Percentiles rank a stretch among this genome's conserved stretches.
Conservation (phyloP, 1,140 invertebrate species). For the Steinernema feltiae region DNA sequence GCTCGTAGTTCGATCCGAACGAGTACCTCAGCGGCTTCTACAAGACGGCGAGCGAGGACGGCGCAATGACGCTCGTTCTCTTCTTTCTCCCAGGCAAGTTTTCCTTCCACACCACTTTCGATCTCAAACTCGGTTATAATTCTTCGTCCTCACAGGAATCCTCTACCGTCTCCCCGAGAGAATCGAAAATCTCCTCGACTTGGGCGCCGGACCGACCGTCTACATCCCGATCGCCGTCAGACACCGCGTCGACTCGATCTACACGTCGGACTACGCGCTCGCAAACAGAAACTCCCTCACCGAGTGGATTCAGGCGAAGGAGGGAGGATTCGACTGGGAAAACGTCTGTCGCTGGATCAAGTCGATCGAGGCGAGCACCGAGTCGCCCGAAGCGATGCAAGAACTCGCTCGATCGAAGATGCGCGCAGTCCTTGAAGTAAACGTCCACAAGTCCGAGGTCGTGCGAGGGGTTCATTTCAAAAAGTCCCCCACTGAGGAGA, state of each 20-base stretch:
- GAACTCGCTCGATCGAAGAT: conserved; percentile 46
- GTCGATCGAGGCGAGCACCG: conserved; percentile 46
- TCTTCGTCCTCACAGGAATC: conserved; percentile 53
- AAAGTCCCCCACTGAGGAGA: conserved; percentile 21
- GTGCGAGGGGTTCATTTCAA: conserved; percentile 40
- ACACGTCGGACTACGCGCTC: conserved; percentile 54
- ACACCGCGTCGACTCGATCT: conserved; percentile 44
- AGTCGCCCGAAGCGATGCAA: conserved; percentile 48
- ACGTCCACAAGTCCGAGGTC: conserved; percentile 47
- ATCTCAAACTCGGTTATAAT: no score
- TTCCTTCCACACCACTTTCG: no score
- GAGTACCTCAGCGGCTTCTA: conserved; percentile 50
- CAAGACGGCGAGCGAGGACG: conserved; percentile 45
- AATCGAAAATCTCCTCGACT: conserved; percentile 45
- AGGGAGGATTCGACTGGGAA: conserved; percentile 48
- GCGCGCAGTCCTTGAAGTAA: conserved; percentile 50
- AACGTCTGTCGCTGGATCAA: conserved; percentile 53
- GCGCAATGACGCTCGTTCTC: conserved; percentile 42
- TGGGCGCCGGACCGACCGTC: conserved; percentile 54
- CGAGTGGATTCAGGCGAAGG: conserved; percentile 44
- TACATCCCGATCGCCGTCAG: conserved; percentile 52
- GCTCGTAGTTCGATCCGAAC: conserved; percentile 46
- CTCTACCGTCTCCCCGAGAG: conserved; percentile 48
- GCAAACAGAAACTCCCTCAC: conserved; percentile 45
- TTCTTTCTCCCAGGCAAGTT: conserved; percentile 54